phyloP scores from a whole-genome alignment of 1,140 invertebrate species.

The Pseudachorutes palmiensis region DNA sequence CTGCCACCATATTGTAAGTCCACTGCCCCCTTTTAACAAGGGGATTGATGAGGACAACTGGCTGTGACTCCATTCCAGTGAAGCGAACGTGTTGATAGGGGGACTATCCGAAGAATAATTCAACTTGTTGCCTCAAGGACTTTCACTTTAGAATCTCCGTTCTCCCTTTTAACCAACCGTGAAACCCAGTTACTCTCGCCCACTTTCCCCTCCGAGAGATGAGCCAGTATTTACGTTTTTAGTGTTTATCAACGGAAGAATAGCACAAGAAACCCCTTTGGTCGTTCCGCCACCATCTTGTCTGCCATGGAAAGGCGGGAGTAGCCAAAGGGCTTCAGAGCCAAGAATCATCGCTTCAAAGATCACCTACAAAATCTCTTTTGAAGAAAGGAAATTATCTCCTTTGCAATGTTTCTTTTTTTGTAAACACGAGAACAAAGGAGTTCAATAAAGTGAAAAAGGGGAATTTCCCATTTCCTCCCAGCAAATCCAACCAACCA shows the following conservation, averaged over 20 bases:
- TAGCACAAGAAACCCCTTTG: too few relatives aligned
- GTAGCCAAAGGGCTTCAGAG: background rate
- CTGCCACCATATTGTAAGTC: too few relatives aligned
- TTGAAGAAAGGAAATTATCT: slow-evolving; percentile 12
- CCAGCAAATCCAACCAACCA: too few relatives aligned
- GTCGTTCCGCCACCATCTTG: too few relatives aligned
- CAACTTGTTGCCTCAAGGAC: background rate
- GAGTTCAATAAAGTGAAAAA: background rate
- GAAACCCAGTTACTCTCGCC: background rate
- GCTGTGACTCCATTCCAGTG: too few relatives aligned
- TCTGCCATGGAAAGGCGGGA: background rate
- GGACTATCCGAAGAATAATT: background rate
- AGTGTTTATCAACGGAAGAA: background rate
- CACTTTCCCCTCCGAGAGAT: background rate
- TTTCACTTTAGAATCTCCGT: background rate
- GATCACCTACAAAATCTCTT: background rate
- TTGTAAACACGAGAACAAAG: slow-evolving; percentile 8
- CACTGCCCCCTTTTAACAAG: background rate
- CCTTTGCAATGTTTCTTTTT: background rate
- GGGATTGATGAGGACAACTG: too few relatives aligned
- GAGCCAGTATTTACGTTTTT: background rate
- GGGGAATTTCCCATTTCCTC: background rate
- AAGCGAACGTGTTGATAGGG: background rate
- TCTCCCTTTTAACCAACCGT: background rate
- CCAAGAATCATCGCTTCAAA: background rate